Evolutionary conservation across 2,113 vertebrate genomes (phyloP).

Genomic region (Serinus canaria): DNA sequence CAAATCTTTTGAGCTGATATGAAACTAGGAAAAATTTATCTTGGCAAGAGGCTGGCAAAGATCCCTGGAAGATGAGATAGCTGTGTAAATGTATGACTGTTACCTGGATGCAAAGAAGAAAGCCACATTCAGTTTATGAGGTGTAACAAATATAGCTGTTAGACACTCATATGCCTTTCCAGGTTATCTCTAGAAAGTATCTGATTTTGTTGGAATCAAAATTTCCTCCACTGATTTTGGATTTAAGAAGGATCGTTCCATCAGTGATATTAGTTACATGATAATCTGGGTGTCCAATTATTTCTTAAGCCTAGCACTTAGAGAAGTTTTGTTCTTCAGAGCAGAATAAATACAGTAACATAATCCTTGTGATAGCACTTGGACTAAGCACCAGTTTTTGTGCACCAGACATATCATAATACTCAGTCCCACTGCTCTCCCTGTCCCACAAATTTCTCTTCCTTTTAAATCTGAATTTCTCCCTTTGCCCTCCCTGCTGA

Average conservation of each 20-base stretch:
- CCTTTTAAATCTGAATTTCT: not conserved
- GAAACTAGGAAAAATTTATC: not conserved
- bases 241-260: not conserved
- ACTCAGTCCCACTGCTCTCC: not conserved
- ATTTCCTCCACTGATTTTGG: not conserved
- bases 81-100: not conserved
- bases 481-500: not conserved
- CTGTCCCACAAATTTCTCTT: not conserved
- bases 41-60: not conserved
- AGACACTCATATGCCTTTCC: not conserved
- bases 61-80: not conserved
- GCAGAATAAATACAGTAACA: not conserved
- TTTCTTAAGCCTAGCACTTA: not conserved
- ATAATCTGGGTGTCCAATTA: not conserved
- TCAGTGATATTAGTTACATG: not conserved
- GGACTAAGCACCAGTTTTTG: not conserved
- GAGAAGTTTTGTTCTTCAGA: not conserved
- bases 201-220: not conserved
- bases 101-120: not conserved
- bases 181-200: not conserved
- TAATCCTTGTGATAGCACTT: not conserved
- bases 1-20: not conserved
- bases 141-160: not conserved
- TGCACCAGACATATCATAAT: not conserved
- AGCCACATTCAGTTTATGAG: not conserved